Evolutionary conservation across 23 tunicate species (phyloP).

Genomic region (Trididemnum clinides): DNA sequence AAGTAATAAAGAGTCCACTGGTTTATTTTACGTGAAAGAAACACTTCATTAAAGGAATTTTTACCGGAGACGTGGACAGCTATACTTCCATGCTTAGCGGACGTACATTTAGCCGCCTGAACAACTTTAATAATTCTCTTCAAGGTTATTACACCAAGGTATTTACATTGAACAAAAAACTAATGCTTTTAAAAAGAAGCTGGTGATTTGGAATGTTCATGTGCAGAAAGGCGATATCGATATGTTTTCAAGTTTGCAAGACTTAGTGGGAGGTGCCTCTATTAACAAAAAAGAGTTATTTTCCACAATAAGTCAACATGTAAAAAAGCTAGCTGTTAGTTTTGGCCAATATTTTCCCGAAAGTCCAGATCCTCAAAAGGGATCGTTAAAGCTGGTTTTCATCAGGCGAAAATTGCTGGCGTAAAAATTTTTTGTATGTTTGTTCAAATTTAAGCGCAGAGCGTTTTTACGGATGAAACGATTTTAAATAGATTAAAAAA

Average conservation of each 20-base stretch:
- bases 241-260: conserved; percentile 70
- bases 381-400: too few species aligned
- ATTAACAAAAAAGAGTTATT: conserved; percentile 52
- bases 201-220: conserved; percentile 55
- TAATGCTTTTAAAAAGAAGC: conserved; percentile 73
- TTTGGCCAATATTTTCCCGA: conserved; percentile 65
- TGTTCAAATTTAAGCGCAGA: too few species aligned
- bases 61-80: conserved; percentile 70
- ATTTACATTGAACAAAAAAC: conserved; percentile 64
- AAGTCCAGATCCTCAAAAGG: conserved; percentile 68
- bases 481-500: too few species aligned
- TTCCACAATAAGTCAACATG: conserved; percentile 56
- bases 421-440: too few species aligned
- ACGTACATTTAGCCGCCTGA: conserved; percentile 71
- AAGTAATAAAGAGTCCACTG: too few species aligned
- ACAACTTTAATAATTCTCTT: conserved; percentile 72
- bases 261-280: conserved; percentile 30
- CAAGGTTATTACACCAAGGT: conserved; percentile 61
- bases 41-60: conserved; percentile 60
- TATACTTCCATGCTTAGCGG: conserved; percentile 58
- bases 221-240: conserved; percentile 75
- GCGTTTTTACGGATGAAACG: too few species aligned
- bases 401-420: too few species aligned
- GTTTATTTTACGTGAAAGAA: neutral
- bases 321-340: conserved; percentile 35